A percentile compares a stretch with the other conserved stretches of the same genome.
phyloP scores from a whole-genome alignment of 1,140 invertebrate species.

The Myzus persicae region DNA sequence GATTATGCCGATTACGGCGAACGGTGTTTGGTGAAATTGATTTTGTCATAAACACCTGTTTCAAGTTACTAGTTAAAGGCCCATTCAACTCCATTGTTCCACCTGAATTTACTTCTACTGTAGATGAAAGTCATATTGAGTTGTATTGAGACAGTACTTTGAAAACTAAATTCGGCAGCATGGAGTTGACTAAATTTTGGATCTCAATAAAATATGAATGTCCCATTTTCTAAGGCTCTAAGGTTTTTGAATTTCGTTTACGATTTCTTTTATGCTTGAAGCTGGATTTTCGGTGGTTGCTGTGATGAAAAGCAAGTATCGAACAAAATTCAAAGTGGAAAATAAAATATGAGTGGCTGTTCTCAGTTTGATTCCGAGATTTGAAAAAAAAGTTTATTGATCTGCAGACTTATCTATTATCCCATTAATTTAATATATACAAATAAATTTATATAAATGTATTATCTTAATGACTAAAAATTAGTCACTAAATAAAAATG shows the following conservation, averaged over 20 bases:
- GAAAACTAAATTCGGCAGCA: neutral
- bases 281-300: too few species aligned
- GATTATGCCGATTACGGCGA: too few species aligned
- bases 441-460: too few species aligned
- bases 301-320: conserved; percentile 62
- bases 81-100: neutral
- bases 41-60: too few species aligned
- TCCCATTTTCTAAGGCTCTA: conserved; percentile 35
- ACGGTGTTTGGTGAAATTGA: too few species aligned
- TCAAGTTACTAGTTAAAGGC: too few species aligned
- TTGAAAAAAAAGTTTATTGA: neutral
- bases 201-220: too few species aligned
- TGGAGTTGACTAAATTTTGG: neutral
- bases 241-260: conserved; percentile 61
- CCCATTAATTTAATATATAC: neutral
- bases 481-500: too few species aligned
- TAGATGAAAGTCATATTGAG: neutral
- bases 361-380: neutral
- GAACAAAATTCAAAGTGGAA: conserved; percentile 62
- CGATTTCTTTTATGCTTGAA: conserved; percentile 61
- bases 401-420: neutral
- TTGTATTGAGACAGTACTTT: neutral
- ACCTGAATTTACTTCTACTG: neutral
- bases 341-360: conserved; percentile 61
- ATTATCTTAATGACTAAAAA: too few species aligned